phyloP scores from a whole-genome alignment of 2,797 vertebrate species.

The Periparus ater region DNA sequence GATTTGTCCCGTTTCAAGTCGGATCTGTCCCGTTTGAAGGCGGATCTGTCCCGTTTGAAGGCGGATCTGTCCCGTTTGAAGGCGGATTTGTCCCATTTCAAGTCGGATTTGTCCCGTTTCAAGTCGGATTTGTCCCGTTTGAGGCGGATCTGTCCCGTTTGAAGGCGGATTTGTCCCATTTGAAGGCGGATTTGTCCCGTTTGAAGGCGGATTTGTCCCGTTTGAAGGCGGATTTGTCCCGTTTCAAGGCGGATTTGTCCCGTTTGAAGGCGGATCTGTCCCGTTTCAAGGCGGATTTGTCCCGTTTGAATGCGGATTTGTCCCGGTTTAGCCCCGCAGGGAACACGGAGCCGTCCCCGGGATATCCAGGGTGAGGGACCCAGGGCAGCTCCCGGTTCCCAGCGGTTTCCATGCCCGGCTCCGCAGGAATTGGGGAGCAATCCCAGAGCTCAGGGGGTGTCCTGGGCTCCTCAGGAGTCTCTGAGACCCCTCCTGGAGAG shows the following conservation, averaged over 20 bases:
- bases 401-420: background rate
- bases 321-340: fast-evolving
- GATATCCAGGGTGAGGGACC: background rate
- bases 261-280: too few species aligned
- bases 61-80: too few species aligned
- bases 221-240: too few species aligned
- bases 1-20: too few species aligned
- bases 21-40: background rate
- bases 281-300: too few species aligned
- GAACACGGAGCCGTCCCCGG: background rate
- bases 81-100: background rate
- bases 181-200: background rate
- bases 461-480: background rate
- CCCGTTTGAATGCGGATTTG: background rate
- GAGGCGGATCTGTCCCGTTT: too few species aligned
- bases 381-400: fast-evolving
- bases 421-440: background rate
- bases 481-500: background rate
- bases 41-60: too few species aligned
- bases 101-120: too few species aligned
- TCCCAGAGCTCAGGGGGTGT: background rate
- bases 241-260: background rate
- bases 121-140: too few species aligned
- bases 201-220: too few species aligned
- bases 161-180: too few species aligned